Conservation (phyloP, 2,797 vertebrate species). For the Micromesistius poutassou region DNA sequence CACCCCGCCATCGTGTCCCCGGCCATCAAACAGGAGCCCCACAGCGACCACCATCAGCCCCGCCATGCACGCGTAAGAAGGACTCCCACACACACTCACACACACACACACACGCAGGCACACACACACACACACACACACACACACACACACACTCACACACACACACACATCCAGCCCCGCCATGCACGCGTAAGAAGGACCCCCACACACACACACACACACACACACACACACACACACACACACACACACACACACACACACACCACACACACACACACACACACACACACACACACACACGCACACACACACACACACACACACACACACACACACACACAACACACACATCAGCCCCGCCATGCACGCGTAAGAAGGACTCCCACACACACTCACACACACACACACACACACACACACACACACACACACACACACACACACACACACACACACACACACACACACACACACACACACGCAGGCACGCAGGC, state of each 20-base stretch:
- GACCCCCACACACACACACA: too few species aligned
- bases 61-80: slow-evolving; percentile 81
- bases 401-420: not conserved
- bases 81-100: not conserved
- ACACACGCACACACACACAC: too few species aligned
- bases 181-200: slow-evolving; percentile 81
- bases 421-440: not conserved
- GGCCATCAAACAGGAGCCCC: slow-evolving; percentile 91
- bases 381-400: not conserved
- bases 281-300: too few species aligned
- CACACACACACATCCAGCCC: too few species aligned
- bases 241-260: too few species aligned
- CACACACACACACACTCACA: not conserved
- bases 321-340: too few species aligned
- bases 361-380: slow-evolving; percentile 84
- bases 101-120: not conserved
- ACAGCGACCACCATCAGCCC: slow-evolving; percentile 77
- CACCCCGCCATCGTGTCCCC: slow-evolving; percentile 94
- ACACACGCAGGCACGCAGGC: too few species aligned
- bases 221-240: too few species aligned
- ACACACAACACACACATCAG: too few species aligned
- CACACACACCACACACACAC: too few species aligned
- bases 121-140: not conserved
- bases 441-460: not conserved
- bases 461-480: too few species aligned